Conservation (phyloP, 2,888 invertebrate genomes). For the Brassicogethes aeneus region DNA sequence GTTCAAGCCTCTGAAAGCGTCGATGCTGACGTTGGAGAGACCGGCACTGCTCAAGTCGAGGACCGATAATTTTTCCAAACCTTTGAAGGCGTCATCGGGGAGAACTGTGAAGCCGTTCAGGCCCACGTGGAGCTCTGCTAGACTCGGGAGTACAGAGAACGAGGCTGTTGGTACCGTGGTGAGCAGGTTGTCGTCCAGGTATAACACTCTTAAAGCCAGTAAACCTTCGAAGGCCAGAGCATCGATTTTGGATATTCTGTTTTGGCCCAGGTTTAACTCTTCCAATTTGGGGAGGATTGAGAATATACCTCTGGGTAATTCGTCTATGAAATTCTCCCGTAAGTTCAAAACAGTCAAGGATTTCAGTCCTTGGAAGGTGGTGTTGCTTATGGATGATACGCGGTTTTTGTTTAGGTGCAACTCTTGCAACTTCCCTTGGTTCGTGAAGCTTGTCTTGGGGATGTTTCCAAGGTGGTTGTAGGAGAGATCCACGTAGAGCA, state of each 20-base stretch:
- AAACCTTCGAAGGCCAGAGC: slow-evolving; percentile 68
- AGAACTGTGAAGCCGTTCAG: slow-evolving; percentile 71
- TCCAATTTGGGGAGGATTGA: slow-evolving; percentile 65
- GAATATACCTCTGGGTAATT: slow-evolving; percentile 66
- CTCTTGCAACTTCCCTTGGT: slow-evolving; percentile 74
- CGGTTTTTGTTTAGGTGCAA: slow-evolving; percentile 79
- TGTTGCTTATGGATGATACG: slow-evolving; percentile 69
- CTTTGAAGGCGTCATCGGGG: slow-evolving; percentile 69
- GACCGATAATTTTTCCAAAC: slow-evolving; percentile 63
- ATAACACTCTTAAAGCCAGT: slow-evolving; percentile 65
- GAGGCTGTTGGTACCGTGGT: slow-evolving; percentile 67
- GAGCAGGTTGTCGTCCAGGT: slow-evolving; percentile 76
- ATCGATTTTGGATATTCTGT: slow-evolving; percentile 73
- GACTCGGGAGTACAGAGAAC: slow-evolving; percentile 61
- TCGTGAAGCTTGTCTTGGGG: slow-evolving; percentile 68
- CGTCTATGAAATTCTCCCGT: slow-evolving; percentile 73
- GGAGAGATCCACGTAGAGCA: slow-evolving; percentile 77
- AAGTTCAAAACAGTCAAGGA: slow-evolving; percentile 73
- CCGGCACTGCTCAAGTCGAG: slow-evolving; percentile 76
- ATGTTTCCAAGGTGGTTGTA: slow-evolving; percentile 77
- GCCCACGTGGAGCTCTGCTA: slow-evolving; percentile 79
- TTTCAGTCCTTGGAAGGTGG: slow-evolving; percentile 69
- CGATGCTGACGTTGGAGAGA: slow-evolving; percentile 66
- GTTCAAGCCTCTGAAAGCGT: slow-evolving; percentile 66
- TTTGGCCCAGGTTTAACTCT: slow-evolving; percentile 78